Evolutionary conservation across 2,888 invertebrate species (phyloP).

Genomic region (Harmothoe impar): DNA sequence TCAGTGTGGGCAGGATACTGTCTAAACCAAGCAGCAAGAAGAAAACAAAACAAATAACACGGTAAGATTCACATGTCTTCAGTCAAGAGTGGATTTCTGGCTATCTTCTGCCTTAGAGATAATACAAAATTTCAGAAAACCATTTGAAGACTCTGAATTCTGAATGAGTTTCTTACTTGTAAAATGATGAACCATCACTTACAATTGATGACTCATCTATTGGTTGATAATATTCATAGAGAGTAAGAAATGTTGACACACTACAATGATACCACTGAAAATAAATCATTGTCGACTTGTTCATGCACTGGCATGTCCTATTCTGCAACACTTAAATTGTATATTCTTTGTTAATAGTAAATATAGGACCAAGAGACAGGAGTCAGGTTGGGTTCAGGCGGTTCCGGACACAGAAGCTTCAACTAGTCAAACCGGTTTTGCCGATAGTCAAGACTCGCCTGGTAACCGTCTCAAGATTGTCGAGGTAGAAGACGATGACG

Average conservation of each 20-base stretch:
- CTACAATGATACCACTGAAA: too few species aligned
- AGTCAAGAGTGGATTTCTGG: background rate
- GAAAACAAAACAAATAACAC: background rate
- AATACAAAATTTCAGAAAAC: too few species aligned
- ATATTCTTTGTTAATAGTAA: background rate
- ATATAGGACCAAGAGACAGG: background rate
- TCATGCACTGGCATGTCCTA: too few species aligned
- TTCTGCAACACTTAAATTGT: too few species aligned
- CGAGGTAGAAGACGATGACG: conserved; percentile 16
- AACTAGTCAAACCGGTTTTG: background rate
- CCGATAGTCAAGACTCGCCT: background rate
- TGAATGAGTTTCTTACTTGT: too few species aligned
- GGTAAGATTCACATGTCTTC: background rate
- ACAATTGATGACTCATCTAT: too few species aligned
- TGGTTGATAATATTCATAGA: too few species aligned
- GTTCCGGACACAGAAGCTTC: background rate
- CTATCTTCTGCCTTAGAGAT: too few species aligned
- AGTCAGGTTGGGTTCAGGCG: background rate
- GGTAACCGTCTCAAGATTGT: background rate
- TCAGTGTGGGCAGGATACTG: background rate
- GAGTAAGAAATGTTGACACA: too few species aligned
- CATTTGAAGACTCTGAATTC: too few species aligned
- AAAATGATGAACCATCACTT: too few species aligned
- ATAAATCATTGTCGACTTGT: too few species aligned
- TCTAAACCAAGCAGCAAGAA: background rate